Base-by-base conservation (phyloP, 2,797 vertebrate genomes). In the Cuculus canorus region DNA sequence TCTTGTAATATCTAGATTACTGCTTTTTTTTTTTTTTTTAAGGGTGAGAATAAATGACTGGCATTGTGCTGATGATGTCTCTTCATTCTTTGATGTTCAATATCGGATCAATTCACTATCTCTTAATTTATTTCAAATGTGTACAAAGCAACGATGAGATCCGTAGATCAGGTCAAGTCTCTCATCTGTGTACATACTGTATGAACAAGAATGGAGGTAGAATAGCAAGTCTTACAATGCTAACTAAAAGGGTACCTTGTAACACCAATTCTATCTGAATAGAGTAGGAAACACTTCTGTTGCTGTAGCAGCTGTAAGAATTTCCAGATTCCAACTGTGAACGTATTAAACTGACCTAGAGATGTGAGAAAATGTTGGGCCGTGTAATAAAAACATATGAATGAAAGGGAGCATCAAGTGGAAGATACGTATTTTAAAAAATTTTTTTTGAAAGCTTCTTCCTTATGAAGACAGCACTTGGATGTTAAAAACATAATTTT, bases 381-480 rank as follows among this genome's bases (percentile, higher is more conserved):
- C 10, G 7, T 33, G 4, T 82, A 65, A 37, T 71, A 57, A 60
- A 30, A 81, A 22, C 3, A 3, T 48, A 22, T 7, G 66, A 53
- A 53, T 3, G 2, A 75, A 64, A 9, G 35, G 9, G 5, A 10
- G 7, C 35, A 66, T 82, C 43, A 47, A 43, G 27, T 57, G 14
- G n/a, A 54, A 17, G 11, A 17, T 45, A 25, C 0, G 1, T 3
- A 12, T 35, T 33, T 61, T 10, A 53, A 23, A 9, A 8, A 13
- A 2, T 10, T 32, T 57, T 56, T 60, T 18, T 37, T 9, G 6
- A 54, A 78, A 82, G 18, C 13, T 60, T 53, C 5, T 41, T 82
- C 8, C 27, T 64, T 85, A 23, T 0, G 5, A 50, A 86, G 32
- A 17, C 33, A 35, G 32, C 18, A 68, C 41, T 93, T 82, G 45